Conservation (phyloP, 2,797 vertebrate species). For the Rachycentron canadum region DNA sequence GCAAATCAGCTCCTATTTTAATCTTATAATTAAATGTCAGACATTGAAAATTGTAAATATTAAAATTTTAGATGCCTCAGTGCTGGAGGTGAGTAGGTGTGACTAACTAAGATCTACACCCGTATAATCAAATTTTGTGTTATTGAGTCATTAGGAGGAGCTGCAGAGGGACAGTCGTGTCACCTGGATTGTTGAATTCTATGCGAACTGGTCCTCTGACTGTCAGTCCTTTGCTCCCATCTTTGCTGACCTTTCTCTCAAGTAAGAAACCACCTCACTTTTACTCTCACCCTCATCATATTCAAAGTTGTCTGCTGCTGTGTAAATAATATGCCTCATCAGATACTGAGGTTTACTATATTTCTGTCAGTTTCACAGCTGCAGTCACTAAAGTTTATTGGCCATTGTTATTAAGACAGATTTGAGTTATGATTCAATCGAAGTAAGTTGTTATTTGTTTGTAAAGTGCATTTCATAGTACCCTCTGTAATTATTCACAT, state of each 20-base stretch:
- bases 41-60: not conserved
- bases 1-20: not conserved
- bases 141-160: slow-evolving; percentile 87
- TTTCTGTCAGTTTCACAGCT: not conserved
- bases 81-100: not conserved
- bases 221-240: slow-evolving; percentile 96
- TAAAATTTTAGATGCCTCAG: too few species aligned
- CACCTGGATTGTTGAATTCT: slow-evolving; percentile 96
- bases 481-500: not conserved
- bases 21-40: not conserved
- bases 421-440: too few species aligned
- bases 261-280: slow-evolving; percentile 82
- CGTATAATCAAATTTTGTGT: not conserved
- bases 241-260: slow-evolving; percentile 94
- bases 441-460: not conserved
- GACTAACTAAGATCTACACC: not conserved
- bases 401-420: not conserved
- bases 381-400: not conserved
- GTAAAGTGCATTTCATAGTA: not conserved
- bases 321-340: not conserved
- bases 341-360: not conserved
- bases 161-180: slow-evolving; percentile 89
- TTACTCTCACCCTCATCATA: not conserved
- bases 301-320: too few species aligned
- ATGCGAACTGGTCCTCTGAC: slow-evolving; percentile 97